Evolutionary conservation across 2,797 vertebrate species (phyloP).

Genomic region (Danio albolineatus): DNA sequence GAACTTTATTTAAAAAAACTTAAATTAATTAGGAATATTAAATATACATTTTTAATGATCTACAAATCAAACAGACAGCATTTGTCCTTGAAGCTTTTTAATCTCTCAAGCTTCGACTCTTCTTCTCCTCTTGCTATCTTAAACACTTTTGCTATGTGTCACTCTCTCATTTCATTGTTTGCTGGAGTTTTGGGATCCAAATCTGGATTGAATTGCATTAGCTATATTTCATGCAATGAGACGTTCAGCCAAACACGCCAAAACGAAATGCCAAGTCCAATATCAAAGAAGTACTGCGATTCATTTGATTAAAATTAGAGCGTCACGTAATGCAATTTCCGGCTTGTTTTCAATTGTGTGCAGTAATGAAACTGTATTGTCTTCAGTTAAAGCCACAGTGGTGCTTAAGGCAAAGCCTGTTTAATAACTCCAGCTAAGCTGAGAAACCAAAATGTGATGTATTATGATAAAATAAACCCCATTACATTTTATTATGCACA

Average conservation of each 20-base stretch:
- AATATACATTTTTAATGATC: too few relatives aligned
- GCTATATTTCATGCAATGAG: constrained; percentile 12
- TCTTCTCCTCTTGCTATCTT: background rate
- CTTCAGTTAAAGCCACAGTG: constrained; percentile 44
- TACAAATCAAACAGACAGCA: too few relatives aligned
- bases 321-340: constrained; percentile 24
- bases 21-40: too few relatives aligned
- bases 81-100: too few relatives aligned
- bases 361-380: constrained; percentile 57
- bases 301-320: constrained; percentile 43
- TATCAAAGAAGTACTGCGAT: constrained; percentile 33
- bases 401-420: constrained; percentile 48
- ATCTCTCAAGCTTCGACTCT: background rate
- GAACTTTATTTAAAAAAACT: too few relatives aligned
- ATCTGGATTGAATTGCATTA: constrained; percentile 6
- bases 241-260: constrained; percentile 20
- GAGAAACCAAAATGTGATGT: constrained; percentile 44
- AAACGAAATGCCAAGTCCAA: constrained; percentile 12
- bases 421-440: constrained; percentile 49
- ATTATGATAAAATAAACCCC: constrained; percentile 34
- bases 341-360: constrained; percentile 53
- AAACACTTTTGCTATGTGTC: background rate
- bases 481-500: constrained; percentile 46
- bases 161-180: background rate
- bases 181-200: background rate